Conservation (phyloP, 2,888 invertebrate genomes). For the Steinernema scapterisci region DNA sequence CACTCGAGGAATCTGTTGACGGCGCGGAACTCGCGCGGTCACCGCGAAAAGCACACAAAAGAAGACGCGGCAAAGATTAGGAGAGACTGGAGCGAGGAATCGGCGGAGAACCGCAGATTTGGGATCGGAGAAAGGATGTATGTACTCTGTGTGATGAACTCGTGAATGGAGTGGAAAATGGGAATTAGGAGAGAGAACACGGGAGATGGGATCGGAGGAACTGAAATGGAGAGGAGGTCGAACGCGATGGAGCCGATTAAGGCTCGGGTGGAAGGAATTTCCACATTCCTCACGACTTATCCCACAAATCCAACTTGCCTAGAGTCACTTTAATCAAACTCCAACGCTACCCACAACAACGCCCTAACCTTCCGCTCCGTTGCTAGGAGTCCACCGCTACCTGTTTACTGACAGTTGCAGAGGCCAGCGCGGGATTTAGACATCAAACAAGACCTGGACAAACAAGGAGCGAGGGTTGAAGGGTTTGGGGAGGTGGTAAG, state of each 20-base stretch:
- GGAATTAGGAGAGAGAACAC: too few species aligned
- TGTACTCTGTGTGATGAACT: too few species aligned
- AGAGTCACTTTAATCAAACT: too few species aligned
- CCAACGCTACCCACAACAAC: too few species aligned
- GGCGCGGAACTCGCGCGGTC: neutral
- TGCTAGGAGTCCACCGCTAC: neutral
- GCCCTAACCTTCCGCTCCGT: neutral
- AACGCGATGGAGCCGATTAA: neutral
- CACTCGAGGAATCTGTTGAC: neutral
- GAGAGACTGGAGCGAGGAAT: too few species aligned
- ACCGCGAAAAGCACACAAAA: conserved; percentile 19
- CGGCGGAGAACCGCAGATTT: too few species aligned
- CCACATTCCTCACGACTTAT: too few species aligned
- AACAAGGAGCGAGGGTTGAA: neutral
- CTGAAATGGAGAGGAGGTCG: neutral
- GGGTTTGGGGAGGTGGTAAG: neutral
- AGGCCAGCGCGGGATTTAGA: neutral
- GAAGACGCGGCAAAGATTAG: neutral
- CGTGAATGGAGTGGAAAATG: too few species aligned
- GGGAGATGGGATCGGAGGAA: neutral
- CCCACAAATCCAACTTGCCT: too few species aligned
- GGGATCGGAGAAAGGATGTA: too few species aligned
- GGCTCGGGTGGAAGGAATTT: too few species aligned
- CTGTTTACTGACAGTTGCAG: neutral
- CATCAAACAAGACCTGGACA: neutral